A percentile compares a stretch with the other conserved stretches of the same genome.
Evolutionary conservation across 2,888 invertebrate genomes (phyloP).

Genomic region (Dryococelus australis): DNA sequence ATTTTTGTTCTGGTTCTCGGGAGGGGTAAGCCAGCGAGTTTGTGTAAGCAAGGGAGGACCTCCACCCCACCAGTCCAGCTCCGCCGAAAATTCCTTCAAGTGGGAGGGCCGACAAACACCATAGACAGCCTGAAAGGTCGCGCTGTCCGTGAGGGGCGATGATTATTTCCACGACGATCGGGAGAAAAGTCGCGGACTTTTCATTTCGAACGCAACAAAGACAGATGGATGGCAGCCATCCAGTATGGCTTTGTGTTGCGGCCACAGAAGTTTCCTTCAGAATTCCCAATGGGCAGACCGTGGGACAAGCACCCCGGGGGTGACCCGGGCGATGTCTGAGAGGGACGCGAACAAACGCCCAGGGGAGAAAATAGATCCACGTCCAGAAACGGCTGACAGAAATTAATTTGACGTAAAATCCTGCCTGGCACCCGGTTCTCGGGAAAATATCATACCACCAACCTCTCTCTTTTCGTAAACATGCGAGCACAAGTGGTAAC

Average conservation of each 20-base stretch:
- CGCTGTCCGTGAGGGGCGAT: not conserved
- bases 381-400: not conserved
- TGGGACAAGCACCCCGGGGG: not conserved
- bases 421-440: too few relatives aligned
- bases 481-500: too few relatives aligned
- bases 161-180: not conserved
- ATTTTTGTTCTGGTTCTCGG: conserved; percentile 24
- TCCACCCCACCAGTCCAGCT: not conserved
- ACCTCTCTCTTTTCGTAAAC: too few relatives aligned
- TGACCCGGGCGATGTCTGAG: not conserved
- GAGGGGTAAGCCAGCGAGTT: conserved; percentile 19
- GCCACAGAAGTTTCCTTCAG: too few relatives aligned
- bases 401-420: too few relatives aligned
- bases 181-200: conserved; percentile 2
- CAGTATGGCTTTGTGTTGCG: not conserved
- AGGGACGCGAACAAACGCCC: not conserved
- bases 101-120: not conserved
- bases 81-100: conserved; percentile 19
- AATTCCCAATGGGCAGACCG: not conserved
- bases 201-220: conserved; percentile 11
- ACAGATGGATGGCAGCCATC: not conserved
- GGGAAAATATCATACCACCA: too few relatives aligned
- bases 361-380: not conserved
- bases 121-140: not conserved
- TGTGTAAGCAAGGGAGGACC: conserved; percentile 24